Base-by-base conservation (phyloP, 35 echinoderm and acorn worm species). In the Amphiura filiformis region DNA sequence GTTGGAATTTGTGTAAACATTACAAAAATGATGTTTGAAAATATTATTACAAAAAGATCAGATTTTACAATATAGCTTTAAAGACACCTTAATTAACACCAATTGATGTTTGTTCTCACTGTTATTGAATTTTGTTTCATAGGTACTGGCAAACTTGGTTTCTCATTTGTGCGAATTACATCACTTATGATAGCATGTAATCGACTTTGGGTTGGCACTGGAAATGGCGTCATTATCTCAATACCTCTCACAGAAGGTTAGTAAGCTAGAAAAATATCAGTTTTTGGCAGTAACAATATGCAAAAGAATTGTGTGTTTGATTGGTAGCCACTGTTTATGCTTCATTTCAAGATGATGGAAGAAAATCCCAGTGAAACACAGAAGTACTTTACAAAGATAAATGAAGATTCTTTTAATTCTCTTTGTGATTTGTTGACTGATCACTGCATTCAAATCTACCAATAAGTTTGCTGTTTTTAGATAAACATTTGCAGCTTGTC, bases 161-260 rank as follows among this genome's bases (percentile, higher is more conserved):
- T 99, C 81, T 99, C 96, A 5, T 99, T 99, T 88, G 96, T 99
- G 13, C 90, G 96, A 57, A 99, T 94, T 80, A 99, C 96, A 2
- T 88, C 96, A 26, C 86, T 99, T 23, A 91, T 92, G 89, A 92
- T 99, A 22, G 89, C 96, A 33, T 94, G 96, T 76, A 95, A 92
- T 57, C 87, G 96, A 32, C 86, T 99, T 35, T 99, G 96, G 96
- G 96, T 99, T 65, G 96, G 96, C 33, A 99, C 93, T 36, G 93
- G 93, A 75, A 99, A 99, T 49, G 96, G 96, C 41, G 96, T 99
- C 84, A 99, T 99, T 84, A 99, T 99, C 42, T 99, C 96, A 38
- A 95, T 99, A 90, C 96, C 96, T 28, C 90, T 99, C 23, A 90
- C 96, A 76, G 96, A 99, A 80, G 88, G 96, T 99, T 93, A 90